Base-by-base conservation (phyloP, 1,140 invertebrate species). In the Aleiodes sp. region DNA sequence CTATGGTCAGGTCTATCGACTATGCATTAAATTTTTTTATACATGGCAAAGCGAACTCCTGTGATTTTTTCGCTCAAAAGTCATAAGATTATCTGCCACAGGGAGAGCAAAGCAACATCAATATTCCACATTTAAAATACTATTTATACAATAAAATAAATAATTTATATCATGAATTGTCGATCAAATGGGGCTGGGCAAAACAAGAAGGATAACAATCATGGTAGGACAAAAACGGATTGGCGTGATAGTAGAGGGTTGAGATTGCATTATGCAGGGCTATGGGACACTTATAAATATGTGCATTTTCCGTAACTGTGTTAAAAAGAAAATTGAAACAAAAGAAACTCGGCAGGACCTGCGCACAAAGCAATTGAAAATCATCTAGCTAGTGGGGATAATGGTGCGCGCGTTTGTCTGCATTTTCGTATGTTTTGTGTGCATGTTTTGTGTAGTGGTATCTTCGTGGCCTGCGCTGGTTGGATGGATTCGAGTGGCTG, bases 401-500 rank as follows among this genome's bases (percentile, higher is more conserved):
- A 7, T 14, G 26, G 41, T n/a, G n/a, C n/a, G n/a, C n/a, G n/a
- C n/a, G n/a, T n/a, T n/a, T n/a, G n/a, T n/a, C n/a, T n/a, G n/a
- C n/a, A n/a, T n/a, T n/a, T n/a, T n/a, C n/a, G n/a, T n/a, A n/a
- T n/a, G n/a, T n/a, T n/a, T n/a, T n/a, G n/a, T n/a, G n/a, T n/a
- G n/a, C 24, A 24, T 39, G 67, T 28, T 14, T 26, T 43, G 61
- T 35, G 52, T 61, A 24, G 35, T 24, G 57, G 28, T 24, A 28
- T 19, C 10, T 64, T 73, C 78, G 79, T 79, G 79, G 75, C 68
- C 41, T 29, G 21, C 60, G 74, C 71, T 80, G 79, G 79, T 80
- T 80, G 78, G 79, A 73, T 73, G 46, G 37, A 62, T 66, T 56
- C 37, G 64, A 26, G 56, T 12, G 66, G 28, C 33, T 35, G 63